These are phyloP conservation scores for Lottia scabra DNA, from an alignment of 2,888 invertebrate genomes.

Conservation along the genomic window DNA sequence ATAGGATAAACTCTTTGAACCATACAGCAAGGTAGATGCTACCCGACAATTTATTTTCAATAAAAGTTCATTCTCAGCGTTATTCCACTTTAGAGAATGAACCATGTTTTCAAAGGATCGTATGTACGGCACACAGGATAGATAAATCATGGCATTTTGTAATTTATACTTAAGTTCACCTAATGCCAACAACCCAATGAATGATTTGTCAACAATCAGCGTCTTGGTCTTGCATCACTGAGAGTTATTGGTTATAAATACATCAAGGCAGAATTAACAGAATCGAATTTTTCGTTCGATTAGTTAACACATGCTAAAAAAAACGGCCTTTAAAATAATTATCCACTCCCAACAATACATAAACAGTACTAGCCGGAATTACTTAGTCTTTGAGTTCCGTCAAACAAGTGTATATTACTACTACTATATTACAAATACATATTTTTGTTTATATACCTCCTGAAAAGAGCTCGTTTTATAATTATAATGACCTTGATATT, in stretches of 20 bases:
- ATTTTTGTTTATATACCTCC: too few relatives aligned
- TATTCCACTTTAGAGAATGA: not conserved
- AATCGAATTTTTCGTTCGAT: not conserved
- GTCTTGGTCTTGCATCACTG: not conserved
- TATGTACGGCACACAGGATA: not conserved
- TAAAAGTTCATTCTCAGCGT: not conserved
- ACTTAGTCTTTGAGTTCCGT: not conserved
- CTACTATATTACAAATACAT: too few relatives aligned
- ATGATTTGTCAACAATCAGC: not conserved
- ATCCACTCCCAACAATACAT: not conserved
- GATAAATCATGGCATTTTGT: not conserved
- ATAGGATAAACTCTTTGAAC: not conserved
- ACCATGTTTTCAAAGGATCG: not conserved
- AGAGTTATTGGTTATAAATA: not conserved
- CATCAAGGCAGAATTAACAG: not conserved
- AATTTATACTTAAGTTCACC: too few relatives aligned
- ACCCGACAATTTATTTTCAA: too few relatives aligned
- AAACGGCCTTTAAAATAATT: not conserved
- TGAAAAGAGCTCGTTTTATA: too few relatives aligned
- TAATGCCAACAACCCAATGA: too few relatives aligned
- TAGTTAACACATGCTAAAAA: not conserved
- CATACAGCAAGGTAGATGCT: not conserved
- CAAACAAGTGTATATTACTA: not conserved
- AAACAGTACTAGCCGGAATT: not conserved
- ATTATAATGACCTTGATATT: too few relatives aligned